These are phyloP conservation scores for Ptychoptera contaminata DNA, from an alignment of 2,888 invertebrate species.

Conservation along the genomic window DNA sequence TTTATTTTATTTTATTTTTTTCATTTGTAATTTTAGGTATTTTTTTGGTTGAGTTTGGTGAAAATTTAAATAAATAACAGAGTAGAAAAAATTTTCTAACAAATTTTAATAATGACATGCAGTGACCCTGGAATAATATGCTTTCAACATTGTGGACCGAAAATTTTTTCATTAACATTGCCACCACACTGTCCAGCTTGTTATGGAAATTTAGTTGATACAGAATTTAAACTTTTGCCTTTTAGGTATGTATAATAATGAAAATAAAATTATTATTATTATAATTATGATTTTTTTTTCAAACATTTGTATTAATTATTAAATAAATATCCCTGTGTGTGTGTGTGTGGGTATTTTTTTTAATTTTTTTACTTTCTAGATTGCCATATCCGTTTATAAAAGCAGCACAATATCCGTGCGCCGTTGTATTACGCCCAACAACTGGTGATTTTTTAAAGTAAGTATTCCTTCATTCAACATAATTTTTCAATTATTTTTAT, in stretches of 20 bases:
- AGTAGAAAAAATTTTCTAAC: not conserved
- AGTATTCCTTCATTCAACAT: constrained; percentile 31
- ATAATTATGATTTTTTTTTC: not conserved
- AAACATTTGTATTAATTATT: not conserved
- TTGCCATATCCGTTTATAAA: constrained; percentile 77
- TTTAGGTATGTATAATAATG: too few relatives aligned
- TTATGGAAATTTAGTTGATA: constrained; percentile 39
- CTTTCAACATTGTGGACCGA: constrained; percentile 75
- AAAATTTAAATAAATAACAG: too few relatives aligned
- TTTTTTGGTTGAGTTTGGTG: too few relatives aligned
- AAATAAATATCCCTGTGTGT: constrained; percentile 1
- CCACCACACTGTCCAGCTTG: constrained; percentile 70
- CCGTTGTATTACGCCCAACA: constrained; percentile 76
- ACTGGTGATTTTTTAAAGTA: constrained; percentile 76
- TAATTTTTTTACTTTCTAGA: constrained; percentile 34
- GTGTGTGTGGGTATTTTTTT: not conserved
- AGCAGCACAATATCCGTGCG: constrained; percentile 63
- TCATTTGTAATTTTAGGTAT: too few relatives aligned
- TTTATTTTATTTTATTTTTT: too few relatives aligned
- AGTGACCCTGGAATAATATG: constrained; percentile 71
- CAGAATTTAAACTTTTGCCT: constrained; percentile 48
- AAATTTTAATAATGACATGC: constrained; percentile 11
- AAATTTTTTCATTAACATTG: constrained; percentile 67
- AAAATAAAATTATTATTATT: constrained; percentile 7
- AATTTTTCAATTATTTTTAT: too few relatives aligned